phyloP scores from a whole-genome alignment of 1,140 invertebrate species.

The Drosophila miranda region DNA sequence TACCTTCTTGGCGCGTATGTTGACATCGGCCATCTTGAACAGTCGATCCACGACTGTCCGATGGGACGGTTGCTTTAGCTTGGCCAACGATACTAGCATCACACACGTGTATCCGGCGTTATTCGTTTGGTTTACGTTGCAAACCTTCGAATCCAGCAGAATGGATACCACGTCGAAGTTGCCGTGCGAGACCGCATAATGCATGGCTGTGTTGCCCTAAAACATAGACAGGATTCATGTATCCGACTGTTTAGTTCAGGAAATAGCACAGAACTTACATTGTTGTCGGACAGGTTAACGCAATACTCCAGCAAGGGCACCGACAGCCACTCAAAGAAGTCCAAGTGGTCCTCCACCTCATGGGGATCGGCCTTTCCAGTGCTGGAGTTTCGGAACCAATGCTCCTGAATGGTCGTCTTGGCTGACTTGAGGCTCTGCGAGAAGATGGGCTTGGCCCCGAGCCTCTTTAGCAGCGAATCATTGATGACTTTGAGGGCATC shows the following conservation, averaged over 20 bases:
- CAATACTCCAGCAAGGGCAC: slow-evolving; percentile 89
- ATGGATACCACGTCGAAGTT: slow-evolving; percentile 97
- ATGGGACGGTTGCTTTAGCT: slow-evolving; percentile 89
- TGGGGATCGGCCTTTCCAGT: slow-evolving; percentile 88
- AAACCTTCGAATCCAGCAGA: slow-evolving; percentile 95
- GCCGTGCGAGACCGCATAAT: slow-evolving; percentile 96
- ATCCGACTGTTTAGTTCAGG: too few relatives aligned
- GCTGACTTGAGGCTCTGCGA: slow-evolving; percentile 85
- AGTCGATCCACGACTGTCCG: slow-evolving; percentile 90
- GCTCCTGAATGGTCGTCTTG: slow-evolving; percentile 89
- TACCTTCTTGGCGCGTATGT: slow-evolving; percentile 92
- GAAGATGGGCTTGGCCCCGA: slow-evolving; percentile 77
- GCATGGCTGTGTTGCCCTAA: slow-evolving; percentile 96
- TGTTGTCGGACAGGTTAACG: slow-evolving; percentile 92
- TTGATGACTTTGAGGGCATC: slow-evolving; percentile 91
- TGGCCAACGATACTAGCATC: slow-evolving; percentile 94
- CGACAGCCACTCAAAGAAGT: slow-evolving; percentile 92
- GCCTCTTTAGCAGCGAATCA: slow-evolving; percentile 87
- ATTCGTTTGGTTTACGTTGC: slow-evolving; percentile 94
- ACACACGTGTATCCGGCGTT: slow-evolving; percentile 95
- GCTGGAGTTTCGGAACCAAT: slow-evolving; percentile 94
- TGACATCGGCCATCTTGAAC: slow-evolving; percentile 93
- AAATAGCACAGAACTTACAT: slow-evolving; percentile 84
- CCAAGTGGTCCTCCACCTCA: slow-evolving; percentile 93
- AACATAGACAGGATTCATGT: not conserved